A percentile compares a stretch with the other conserved stretches of the same genome.
Evolutionary conservation across 1,140 invertebrate genomes (phyloP).

Genomic region (Drosophila melanica): DNA sequence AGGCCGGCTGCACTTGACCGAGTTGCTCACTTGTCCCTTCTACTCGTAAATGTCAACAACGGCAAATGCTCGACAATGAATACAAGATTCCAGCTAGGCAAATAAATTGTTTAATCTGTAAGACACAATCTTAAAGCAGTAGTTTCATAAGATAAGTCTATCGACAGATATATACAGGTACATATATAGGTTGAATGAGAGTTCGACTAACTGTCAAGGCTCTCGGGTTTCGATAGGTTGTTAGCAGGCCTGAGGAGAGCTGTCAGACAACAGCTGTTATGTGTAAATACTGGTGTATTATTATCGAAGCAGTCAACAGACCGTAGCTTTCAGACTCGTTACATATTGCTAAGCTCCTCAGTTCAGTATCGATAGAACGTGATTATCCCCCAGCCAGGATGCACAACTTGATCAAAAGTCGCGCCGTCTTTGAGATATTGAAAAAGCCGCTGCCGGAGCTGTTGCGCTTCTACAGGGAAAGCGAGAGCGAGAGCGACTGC

Average conservation of each 20-base stretch:
- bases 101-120: conserved; percentile 27
- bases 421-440: conserved; percentile 14
- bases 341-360: conserved; percentile 30
- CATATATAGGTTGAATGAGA: neutral
- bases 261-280: conserved; percentile 8
- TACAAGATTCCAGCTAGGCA: conserved; percentile 19
- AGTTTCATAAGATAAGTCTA: neutral
- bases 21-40: conserved; percentile 10
- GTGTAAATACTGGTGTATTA: conserved; percentile 1
- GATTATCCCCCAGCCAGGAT: conserved; percentile 18
- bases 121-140: neutral
- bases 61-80: conserved; percentile 23
- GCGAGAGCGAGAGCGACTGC: conserved; percentile 14
- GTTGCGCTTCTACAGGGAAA: neutral
- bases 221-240: neutral
- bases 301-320: conserved; percentile 26
- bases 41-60: conserved; percentile 59
- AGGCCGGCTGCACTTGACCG: conserved; percentile 40
- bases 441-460: conserved; percentile 16
- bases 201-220: neutral
- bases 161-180: too few species aligned
- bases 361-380: conserved; percentile 11
- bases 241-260: conserved; percentile 7
- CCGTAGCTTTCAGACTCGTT: conserved; percentile 18
- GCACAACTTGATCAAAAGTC: conserved; percentile 46